Evolutionary conservation across 2,797 vertebrate genomes (phyloP).

Genomic region (Propithecus perrieri): DNA sequence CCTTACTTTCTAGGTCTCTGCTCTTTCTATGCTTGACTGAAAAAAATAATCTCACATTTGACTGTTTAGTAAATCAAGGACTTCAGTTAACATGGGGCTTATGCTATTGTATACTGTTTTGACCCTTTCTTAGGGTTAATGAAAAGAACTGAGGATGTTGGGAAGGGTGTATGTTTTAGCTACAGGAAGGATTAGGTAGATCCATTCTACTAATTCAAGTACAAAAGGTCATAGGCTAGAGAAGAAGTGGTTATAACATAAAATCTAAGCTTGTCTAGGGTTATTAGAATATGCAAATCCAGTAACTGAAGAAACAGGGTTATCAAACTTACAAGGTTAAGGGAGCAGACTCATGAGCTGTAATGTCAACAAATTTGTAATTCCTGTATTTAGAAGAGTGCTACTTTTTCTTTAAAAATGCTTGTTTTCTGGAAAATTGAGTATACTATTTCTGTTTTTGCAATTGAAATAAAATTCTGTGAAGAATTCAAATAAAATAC

Average conservation of each 20-base stretch:
- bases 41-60: constrained; percentile 23
- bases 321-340: constrained; percentile 67
- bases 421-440: constrained; percentile 36
- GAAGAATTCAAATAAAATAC: constrained; percentile 8
- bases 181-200: constrained; percentile 40
- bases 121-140: constrained; percentile 53
- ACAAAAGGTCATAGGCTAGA: constrained; percentile 58
- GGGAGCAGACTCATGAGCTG: constrained; percentile 18
- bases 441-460: background rate
- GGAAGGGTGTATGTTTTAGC: constrained; percentile 43
- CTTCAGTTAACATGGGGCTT: background rate
- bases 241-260: constrained; percentile 50
- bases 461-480: background rate
- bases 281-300: constrained; percentile 64
- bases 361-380: constrained; percentile 62
- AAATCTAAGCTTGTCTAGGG: constrained; percentile 49
- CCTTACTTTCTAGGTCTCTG: constrained; percentile 11
- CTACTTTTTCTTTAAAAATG: constrained; percentile 57
- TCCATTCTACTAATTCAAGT: constrained; percentile 59
- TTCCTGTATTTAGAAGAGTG: constrained; percentile 13
- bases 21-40: background rate
- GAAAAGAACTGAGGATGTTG: constrained; percentile 27
- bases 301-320: constrained; percentile 55
- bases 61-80: constrained; percentile 27
- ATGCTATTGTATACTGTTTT: background rate